Evolutionary conservation across 1,140 invertebrate genomes (phyloP).

Genomic region (Pentalonia nigronervosa): DNA sequence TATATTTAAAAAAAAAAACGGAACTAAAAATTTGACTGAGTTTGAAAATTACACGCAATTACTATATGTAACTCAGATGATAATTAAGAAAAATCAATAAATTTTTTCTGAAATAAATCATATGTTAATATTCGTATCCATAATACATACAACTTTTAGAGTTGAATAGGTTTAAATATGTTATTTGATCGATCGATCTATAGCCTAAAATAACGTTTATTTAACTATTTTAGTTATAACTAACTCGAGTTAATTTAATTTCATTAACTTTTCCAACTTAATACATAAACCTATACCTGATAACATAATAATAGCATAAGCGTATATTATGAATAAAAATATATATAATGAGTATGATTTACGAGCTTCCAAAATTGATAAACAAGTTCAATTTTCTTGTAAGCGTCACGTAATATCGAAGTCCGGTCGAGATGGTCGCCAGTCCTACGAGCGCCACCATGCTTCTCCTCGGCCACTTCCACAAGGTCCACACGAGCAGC

Average conservation of each 20-base stretch:
- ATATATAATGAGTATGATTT: conserved; percentile 62
- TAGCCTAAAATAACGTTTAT: background rate
- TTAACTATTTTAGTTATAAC: background rate
- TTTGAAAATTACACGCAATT: background rate
- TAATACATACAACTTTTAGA: background rate
- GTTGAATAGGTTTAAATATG: background rate
- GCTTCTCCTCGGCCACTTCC: conserved; percentile 71
- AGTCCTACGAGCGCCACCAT: conserved; percentile 66
- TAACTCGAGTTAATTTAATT: background rate
- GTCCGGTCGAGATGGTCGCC: conserved; percentile 70
- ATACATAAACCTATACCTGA: background rate
- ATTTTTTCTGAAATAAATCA: background rate
- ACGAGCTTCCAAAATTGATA: conserved; percentile 78
- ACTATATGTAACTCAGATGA: background rate
- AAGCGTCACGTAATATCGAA: conserved; percentile 73
- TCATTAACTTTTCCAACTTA: too few species aligned
- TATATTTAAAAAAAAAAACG: too few species aligned
- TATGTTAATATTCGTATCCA: background rate
- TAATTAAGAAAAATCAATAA: background rate
- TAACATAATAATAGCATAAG: background rate
- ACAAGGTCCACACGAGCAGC: conserved; percentile 73
- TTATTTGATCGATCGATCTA: background rate
- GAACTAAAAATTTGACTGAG: too few species aligned
- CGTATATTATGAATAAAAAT: background rate
- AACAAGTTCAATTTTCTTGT: conserved; percentile 73